phyloP scores from a whole-genome alignment of 2,797 vertebrate species.

The Macropodus opercularis region DNA sequence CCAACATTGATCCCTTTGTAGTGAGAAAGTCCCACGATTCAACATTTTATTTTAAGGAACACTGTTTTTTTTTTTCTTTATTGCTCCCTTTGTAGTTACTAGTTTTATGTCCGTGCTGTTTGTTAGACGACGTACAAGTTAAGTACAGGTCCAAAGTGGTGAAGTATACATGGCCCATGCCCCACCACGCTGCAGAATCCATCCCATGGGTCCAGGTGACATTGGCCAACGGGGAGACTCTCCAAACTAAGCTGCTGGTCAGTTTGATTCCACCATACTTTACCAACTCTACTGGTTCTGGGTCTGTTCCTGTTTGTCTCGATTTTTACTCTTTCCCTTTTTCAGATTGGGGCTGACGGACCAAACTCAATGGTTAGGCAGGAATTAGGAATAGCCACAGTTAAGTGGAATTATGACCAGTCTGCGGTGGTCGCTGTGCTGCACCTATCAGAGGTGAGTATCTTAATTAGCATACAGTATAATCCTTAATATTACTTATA shows the following conservation, averaged over 20 bases:
- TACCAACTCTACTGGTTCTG: neutral
- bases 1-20: constrained; percentile 36
- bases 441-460: constrained; percentile 89
- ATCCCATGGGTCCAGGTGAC: constrained; percentile 93
- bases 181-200: constrained; percentile 79
- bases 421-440: constrained; percentile 96
- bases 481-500: neutral
- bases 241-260: constrained; percentile 94
- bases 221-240: constrained; percentile 88
- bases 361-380: constrained; percentile 90
- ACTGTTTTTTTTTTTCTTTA: neutral
- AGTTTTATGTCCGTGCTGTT: constrained; percentile 53
- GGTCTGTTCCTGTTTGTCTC: neutral
- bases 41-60: constrained; percentile 31
- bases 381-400: constrained; percentile 86
- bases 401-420: constrained; percentile 94
- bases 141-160: constrained; percentile 91
- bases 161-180: constrained; percentile 88
- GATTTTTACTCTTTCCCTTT: neutral
- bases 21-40: constrained; percentile 28
- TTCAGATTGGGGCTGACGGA: constrained; percentile 94
- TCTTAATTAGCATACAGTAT: neutral
- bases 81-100: constrained; percentile 27
- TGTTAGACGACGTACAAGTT: constrained; percentile 88
- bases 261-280: constrained; percentile 62